phyloP scores from a whole-genome alignment of 2,113 vertebrate species.

The Takifugu flavidus region DNA sequence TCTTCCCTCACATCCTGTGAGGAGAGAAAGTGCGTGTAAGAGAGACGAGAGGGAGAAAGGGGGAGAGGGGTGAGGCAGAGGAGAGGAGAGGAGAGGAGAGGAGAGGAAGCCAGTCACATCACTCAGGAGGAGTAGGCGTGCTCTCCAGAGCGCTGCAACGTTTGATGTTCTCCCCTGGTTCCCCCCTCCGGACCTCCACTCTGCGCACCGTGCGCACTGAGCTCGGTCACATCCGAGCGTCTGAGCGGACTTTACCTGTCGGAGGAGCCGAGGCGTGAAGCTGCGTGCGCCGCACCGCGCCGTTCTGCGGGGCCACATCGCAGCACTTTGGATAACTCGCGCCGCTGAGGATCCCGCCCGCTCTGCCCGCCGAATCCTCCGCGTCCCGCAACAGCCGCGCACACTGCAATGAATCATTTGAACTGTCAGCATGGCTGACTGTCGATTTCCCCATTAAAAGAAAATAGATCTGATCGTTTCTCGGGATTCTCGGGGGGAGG shows the following conservation, averaged over 20 bases:
- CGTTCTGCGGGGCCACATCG: constrained; percentile 70
- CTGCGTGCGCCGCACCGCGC: constrained; percentile 48
- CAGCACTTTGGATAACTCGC: constrained; percentile 57
- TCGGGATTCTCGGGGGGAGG: not conserved
- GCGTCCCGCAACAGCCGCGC: constrained; percentile 34
- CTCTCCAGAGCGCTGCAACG: constrained; percentile 61
- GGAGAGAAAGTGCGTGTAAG: constrained; percentile 11
- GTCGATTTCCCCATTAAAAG: constrained; percentile 5
- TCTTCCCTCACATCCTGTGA: constrained; percentile 39
- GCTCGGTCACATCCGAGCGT: constrained; percentile 60
- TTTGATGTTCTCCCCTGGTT: constrained; percentile 49
- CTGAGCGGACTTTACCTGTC: constrained; percentile 55
- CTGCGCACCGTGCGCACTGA: constrained; percentile 29
- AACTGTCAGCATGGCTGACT: constrained; percentile 44
- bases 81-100: constrained; percentile 9
- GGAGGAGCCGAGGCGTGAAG: constrained; percentile 70
- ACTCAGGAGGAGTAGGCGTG: constrained; percentile 69
- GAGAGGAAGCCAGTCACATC: constrained; percentile 53
- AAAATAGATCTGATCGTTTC: constrained; percentile 14
- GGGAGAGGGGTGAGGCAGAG: constrained; percentile 7
- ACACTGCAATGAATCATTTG: constrained; percentile 64
- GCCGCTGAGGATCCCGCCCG: constrained; percentile 28
- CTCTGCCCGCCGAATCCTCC: constrained; percentile 25
- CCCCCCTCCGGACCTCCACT: constrained; percentile 30
- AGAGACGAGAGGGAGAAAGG: constrained; percentile 11